A percentile compares a stretch with the other conserved stretches of the same genome.
phyloP scores from a whole-genome alignment of 2,113 vertebrate genomes.

The Azemiops feae region DNA sequence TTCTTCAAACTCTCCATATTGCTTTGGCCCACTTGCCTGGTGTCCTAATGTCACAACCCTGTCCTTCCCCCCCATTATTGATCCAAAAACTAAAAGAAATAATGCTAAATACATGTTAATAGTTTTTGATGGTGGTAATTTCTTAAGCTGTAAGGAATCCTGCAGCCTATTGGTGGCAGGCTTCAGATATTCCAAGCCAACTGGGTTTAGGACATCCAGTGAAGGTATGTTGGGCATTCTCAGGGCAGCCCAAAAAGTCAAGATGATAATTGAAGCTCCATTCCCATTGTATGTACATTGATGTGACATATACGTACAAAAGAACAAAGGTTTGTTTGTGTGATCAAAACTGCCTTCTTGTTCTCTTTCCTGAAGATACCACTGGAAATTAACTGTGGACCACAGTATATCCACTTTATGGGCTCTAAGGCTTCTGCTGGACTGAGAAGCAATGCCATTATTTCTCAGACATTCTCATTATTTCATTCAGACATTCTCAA shows the following conservation, averaged over 20 bases:
- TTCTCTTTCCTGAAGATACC: background rate
- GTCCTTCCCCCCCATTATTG: background rate
- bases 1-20: background rate
- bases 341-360: background rate
- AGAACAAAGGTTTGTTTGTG: background rate
- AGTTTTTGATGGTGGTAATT: background rate
- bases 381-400: background rate
- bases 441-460: background rate
- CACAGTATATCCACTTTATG: background rate
- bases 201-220: background rate
- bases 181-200: background rate
- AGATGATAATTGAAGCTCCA: background rate
- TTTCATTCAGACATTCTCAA: background rate
- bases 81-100: background rate
- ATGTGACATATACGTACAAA: background rate
- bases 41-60: background rate
- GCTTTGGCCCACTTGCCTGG: background rate
- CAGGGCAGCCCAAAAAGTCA: background rate
- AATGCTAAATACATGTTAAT: background rate
- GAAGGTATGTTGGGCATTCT: background rate
- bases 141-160: background rate
- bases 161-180: background rate
- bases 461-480: background rate
- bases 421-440: background rate
- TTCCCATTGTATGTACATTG: background rate